A percentile compares a stretch with the other conserved stretches of the same genome.
These are phyloP conservation scores for Listronotus bonariensis DNA, from an alignment of 1,140 invertebrate genomes.

Conservation along the genomic window DNA sequence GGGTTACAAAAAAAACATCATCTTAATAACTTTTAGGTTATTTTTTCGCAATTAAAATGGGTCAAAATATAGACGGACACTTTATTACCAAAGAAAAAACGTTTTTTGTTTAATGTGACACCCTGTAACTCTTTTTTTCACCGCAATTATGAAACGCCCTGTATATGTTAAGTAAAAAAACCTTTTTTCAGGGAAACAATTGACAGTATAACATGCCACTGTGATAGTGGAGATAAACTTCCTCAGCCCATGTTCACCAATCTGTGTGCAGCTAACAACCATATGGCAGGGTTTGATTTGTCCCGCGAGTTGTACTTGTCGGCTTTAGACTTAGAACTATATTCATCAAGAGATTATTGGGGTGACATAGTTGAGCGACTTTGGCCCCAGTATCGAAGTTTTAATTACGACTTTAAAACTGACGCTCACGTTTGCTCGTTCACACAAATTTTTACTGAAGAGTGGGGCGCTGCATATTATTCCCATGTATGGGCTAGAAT, in stretches of 20 bases:
- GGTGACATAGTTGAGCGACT: constrained; percentile 71
- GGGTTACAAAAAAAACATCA: no score
- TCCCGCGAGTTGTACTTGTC: constrained; percentile 82
- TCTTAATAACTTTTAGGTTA: no score
- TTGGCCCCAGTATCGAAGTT: constrained; percentile 77
- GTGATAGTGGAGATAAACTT: constrained; percentile 71
- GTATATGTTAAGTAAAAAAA: no score
- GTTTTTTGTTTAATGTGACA: no score
- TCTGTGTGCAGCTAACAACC: constrained; percentile 66
- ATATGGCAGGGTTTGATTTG: constrained; percentile 79
- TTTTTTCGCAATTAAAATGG: no score
- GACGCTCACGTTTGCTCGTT: constrained; percentile 83
- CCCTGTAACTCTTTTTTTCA: no score
- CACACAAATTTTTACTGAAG: constrained; percentile 70
- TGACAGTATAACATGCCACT: constrained; percentile 73
- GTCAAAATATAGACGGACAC: no score
- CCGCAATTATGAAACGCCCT: no score
- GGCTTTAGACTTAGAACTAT: constrained; percentile 83
- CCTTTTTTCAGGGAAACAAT: constrained; percentile 61
- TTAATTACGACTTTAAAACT: constrained; percentile 70
- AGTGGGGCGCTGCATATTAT: constrained; percentile 77
- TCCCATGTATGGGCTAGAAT: constrained; percentile 81
- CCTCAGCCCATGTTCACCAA: constrained; percentile 68
- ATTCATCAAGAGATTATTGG: constrained; percentile 81
- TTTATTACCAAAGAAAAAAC: no score